These are phyloP conservation scores for Zaprionus kolodkinae DNA, from an alignment of 1,140 invertebrate genomes.

Conservation along the genomic window DNA sequence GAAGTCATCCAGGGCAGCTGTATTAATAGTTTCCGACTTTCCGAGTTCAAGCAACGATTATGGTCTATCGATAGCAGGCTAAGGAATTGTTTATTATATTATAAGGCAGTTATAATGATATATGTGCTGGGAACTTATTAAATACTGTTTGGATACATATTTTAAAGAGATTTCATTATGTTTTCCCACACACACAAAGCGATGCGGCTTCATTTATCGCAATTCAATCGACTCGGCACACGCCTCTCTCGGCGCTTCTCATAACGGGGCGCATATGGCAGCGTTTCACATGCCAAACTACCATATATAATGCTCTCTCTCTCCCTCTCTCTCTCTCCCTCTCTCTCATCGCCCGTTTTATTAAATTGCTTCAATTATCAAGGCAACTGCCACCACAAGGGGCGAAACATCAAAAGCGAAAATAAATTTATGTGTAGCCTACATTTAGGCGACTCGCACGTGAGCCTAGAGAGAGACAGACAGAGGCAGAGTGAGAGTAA, in stretches of 20 bases:
- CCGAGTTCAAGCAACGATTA: conserved; percentile 37
- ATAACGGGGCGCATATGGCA: conserved; percentile 7
- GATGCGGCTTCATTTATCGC: not conserved
- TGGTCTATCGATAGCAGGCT: not conserved
- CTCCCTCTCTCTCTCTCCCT: too few relatives aligned
- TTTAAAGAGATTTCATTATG: too few relatives aligned
- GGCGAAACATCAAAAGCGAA: conserved; percentile 53
- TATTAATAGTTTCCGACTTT: conserved; percentile 6
- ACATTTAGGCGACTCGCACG: conserved; percentile 56
- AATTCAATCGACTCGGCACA: not conserved
- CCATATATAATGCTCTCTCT: conserved; percentile 7
- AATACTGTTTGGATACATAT: not conserved
- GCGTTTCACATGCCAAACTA: conserved; percentile 18
- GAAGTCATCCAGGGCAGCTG: not conserved
- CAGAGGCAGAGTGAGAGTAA: not conserved
- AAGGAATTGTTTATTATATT: not conserved
- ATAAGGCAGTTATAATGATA: conserved; percentile 6
- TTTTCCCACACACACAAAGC: too few relatives aligned
- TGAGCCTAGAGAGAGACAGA: not conserved
- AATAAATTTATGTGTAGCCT: conserved; percentile 67
- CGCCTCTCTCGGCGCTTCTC: not conserved
- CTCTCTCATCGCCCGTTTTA: conserved; percentile 23
- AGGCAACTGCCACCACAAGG: conserved; percentile 38
- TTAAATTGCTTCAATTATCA: conserved; percentile 66
- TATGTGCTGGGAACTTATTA: not conserved